Base-by-base conservation (phyloP, 2,797 vertebrate genomes). In the Eutrigla gurnardus region DNA sequence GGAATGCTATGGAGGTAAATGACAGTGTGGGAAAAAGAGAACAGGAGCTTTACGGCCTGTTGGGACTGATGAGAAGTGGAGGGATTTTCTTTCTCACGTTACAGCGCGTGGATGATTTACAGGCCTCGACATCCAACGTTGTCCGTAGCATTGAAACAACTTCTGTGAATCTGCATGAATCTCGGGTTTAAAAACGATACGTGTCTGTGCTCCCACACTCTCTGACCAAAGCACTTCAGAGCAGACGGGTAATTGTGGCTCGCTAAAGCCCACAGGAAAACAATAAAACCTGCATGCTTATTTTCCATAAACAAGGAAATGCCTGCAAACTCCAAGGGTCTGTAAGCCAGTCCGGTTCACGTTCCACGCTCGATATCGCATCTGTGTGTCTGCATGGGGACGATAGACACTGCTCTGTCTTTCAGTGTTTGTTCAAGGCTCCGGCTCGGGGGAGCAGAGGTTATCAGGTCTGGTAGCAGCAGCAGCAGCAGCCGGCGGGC, bases 241-340 rank as follows among this genome's bases (percentile, higher is more conserved):
- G 32, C 47, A 74, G 68, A 61, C 33, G 60, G 63, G 61, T 52
- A 39, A 69, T 58, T 73, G 65, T 53, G 59, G 39, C 47, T 58
- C 40, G 18, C 76, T 67, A 9, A 46, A 67, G 33, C 53, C 54
- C 52, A 81, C 61, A 78, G 65, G 73, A 88, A 83, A 80, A 67
- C 73, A 77, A 84, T 77, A 82, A 89, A 85, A 83, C 12, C 54
- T 5, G 1, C 7, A 17, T 0, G 14, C 71, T 53, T 18, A 42
- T 63, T 86, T 25, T 88, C 79, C 14, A 15, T 68, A 59, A 75
- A 77, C 63, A 74, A 73, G 73, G 76, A 89, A 88, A 87, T 70
- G 57, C 67, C 46, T 77, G 40, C 7, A n/a, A 70, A 77, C 42
- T 14, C 25, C 1, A 45, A 36, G 3, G 25, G 58, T 73, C 65